phyloP scores from a whole-genome alignment of 2,888 invertebrate species.

The Dicroscelio sp. region DNA sequence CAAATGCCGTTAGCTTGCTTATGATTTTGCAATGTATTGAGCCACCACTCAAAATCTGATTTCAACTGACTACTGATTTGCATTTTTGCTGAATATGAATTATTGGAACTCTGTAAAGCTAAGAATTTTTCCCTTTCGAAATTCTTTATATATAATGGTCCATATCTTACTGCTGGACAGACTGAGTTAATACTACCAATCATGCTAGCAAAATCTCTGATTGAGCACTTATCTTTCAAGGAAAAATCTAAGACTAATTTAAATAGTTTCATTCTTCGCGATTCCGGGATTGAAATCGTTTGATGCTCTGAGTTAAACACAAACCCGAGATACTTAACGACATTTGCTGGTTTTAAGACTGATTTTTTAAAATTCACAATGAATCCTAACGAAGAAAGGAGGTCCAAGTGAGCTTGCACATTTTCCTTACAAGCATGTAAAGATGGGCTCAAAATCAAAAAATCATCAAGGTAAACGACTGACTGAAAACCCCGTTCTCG shows the following conservation, averaged over 20 bases:
- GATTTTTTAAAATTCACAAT: constrained; percentile 1
- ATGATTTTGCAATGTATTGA: neutral
- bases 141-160: neutral
- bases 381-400: constrained; percentile 29
- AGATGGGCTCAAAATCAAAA: constrained; percentile 10
- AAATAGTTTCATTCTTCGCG: neutral
- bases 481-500: constrained; percentile 17
- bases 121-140: constrained; percentile 4
- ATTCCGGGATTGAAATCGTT: neutral
- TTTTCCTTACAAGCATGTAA: neutral
- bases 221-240: neutral
- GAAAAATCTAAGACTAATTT: neutral
- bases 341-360: neutral
- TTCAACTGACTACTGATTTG: neutral
- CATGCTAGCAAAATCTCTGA: neutral
- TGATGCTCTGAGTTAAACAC: neutral
- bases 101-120: constrained; percentile 18
- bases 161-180: neutral
- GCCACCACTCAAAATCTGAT: neutral
- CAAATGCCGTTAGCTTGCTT: neutral
- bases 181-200: neutral
- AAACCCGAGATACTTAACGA: neutral
- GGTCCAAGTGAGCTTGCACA: neutral
- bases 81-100: neutral
- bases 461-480: constrained; percentile 39